Evolutionary conservation across 2,113 vertebrate species (phyloP).

Genomic region (Tichodroma muraria): DNA sequence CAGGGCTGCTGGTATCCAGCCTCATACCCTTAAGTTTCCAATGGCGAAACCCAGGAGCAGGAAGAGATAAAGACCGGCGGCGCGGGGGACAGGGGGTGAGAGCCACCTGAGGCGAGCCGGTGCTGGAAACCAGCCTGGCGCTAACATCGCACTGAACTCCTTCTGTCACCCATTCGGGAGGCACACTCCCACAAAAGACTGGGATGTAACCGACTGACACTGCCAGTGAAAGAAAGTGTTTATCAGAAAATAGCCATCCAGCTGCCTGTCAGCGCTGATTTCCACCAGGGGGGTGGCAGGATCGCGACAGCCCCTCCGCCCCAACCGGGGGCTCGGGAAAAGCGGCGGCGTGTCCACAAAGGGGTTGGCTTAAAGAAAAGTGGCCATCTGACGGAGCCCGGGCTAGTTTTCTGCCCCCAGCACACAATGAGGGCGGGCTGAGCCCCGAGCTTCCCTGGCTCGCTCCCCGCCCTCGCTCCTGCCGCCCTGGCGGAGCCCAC

Average conservation of each 20-base stretch:
- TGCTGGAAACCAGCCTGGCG: background rate
- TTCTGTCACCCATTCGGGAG: background rate
- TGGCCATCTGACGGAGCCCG: background rate
- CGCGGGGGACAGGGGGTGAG: too few relatives aligned
- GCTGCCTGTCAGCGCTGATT: background rate
- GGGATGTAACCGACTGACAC: background rate
- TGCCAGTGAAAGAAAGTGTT: background rate
- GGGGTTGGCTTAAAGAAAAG: background rate
- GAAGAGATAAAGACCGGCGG: background rate
- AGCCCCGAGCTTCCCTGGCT: background rate
- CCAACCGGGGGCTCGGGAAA: background rate
- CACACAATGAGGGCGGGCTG: background rate
- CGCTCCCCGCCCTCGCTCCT: background rate
- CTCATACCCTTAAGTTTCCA: background rate
- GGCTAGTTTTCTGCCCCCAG: background rate
- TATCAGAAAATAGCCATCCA: background rate
- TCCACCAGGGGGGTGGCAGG: background rate
- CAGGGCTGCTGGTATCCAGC: background rate
- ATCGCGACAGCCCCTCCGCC: background rate
- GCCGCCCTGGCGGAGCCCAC: background rate
- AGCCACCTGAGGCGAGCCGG: background rate
- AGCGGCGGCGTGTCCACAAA: background rate
- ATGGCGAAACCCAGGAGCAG: accelerated
- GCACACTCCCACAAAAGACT: background rate
- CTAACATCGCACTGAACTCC: background rate